A percentile compares a stretch with the other conserved stretches of the same genome.
phyloP scores from a whole-genome alignment of 1,140 invertebrate genomes.

The Melipona quadrifasciata region DNA sequence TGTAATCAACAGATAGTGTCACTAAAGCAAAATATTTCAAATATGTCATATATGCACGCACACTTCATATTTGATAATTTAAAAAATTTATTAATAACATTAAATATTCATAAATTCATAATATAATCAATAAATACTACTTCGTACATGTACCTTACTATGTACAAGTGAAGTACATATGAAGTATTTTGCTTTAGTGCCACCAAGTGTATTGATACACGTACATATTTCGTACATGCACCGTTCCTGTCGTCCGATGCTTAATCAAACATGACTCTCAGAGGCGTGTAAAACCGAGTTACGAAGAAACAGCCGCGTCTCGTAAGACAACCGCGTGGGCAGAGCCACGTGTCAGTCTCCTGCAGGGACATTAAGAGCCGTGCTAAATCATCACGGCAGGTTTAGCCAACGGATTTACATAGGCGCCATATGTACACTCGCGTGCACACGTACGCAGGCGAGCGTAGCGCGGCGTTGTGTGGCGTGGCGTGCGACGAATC shows the following conservation, averaged over 20 bases:
- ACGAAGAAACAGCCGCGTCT: conserved; percentile 6
- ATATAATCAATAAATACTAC: too few relatives aligned
- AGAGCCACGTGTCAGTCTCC: conserved; percentile 27
- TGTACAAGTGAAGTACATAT: too few relatives aligned
- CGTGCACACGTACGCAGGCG: not conserved
- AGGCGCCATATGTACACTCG: conserved; percentile 27
- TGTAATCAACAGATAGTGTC: not conserved
- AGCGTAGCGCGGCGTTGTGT: not conserved
- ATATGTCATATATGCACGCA: too few relatives aligned
- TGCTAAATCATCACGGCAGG: conserved; percentile 42
- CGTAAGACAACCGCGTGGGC: conserved; percentile 17
- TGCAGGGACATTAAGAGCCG: conserved; percentile 26
- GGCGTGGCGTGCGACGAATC: not conserved
- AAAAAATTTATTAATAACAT: too few relatives aligned
- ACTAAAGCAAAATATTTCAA: not conserved
- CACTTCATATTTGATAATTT: too few relatives aligned
- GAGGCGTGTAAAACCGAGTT: not conserved
- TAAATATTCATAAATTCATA: too few relatives aligned
- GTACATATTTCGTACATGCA: too few relatives aligned
- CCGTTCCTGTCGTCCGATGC: too few relatives aligned
- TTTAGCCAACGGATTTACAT: conserved; percentile 38
- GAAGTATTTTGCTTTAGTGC: too few relatives aligned
- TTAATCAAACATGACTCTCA: not conserved
- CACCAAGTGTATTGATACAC: too few relatives aligned
- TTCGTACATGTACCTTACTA: too few relatives aligned